Evolutionary conservation across 2,888 invertebrate species (phyloP), one percentile per base, ranked within the genome.

Genomic region (Augochlorella aurata): DNA sequence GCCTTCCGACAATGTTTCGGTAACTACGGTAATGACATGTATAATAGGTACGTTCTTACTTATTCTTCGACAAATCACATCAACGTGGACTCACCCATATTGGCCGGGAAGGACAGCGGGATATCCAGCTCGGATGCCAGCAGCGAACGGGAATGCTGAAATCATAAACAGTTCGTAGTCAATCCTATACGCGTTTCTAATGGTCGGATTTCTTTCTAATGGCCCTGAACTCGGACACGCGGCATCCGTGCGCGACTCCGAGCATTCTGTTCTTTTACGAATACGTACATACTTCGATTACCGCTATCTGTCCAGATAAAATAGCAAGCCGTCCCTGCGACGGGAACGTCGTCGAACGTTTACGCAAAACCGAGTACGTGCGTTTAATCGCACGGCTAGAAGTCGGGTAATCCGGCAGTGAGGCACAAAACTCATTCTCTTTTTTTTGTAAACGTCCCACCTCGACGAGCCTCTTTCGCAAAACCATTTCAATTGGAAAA

Each of bases 101-200:
- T 97, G 97, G 87, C 97, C 95, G 81, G 96, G 97, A 90, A 97
- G 94, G 85, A 97, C 96, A 70, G 96, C 95, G 76, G 96, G 97
- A 93, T 97, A 97, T 86, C 97, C 97, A 85, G 97, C 95, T 87
- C 97, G 95, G 83, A 97, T 96, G 85, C 97, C 97, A 74, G 96
- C 95, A 86, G 97, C 96, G 92, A 96, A 96, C 91, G 96, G 95
- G 94, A 96, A 96, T 92, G 96, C 96, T 96, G 94, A 77, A 94
- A 94, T 83, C 81, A 89, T 78, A 90, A 88, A 86, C 52, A 82
- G 29, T 77, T 47, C 67, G 10, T 52, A 72, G 65, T 87, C 77
- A 88, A 85, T 88, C 77, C 80, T 83, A 85, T 85, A 83, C 83
- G 71, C 74, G 66, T 86, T 81, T 77, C 80, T 81, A 83, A 74